phyloP scores from a whole-genome alignment of 2,113 vertebrate genomes.

The Actinemys pallida region DNA sequence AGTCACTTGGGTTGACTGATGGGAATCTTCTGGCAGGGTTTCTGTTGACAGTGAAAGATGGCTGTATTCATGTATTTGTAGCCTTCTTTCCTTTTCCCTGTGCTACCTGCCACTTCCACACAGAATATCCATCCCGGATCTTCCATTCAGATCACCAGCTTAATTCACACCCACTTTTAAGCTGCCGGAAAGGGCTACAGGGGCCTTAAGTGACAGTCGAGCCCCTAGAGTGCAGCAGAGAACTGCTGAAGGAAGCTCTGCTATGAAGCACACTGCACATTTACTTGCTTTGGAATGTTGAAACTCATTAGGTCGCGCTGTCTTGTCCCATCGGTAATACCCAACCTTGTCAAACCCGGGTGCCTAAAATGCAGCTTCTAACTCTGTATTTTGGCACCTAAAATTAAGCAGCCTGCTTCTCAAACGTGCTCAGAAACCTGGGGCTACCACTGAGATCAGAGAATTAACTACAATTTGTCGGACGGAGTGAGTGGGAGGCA shows the following conservation, averaged over 20 bases:
- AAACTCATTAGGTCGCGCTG: neutral
- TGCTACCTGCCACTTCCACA: neutral
- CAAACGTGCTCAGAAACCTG: neutral
- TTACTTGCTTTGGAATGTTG: neutral
- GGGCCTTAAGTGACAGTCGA: neutral
- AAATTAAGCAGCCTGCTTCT: neutral
- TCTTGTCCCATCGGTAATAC: neutral
- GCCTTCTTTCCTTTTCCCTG: neutral
- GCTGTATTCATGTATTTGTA: neutral
- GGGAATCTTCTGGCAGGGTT: neutral
- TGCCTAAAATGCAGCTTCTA: neutral
- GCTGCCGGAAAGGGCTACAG: neutral
- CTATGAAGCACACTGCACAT: neutral
- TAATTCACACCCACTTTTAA: neutral
- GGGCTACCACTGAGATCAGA: neutral
- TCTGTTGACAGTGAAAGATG: neutral
- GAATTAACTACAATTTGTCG: neutral
- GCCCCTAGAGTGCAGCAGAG: neutral
- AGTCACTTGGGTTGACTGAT: neutral
- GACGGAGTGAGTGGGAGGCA: neutral
- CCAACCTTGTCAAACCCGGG: neutral
- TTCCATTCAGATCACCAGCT: neutral
- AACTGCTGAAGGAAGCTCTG: neutral
- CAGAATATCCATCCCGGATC: neutral
- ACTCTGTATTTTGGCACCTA: neutral